A percentile compares a stretch with the other conserved stretches of the same genome.
Evolutionary conservation across 2,113 vertebrate genomes (phyloP).

Genomic region (Thunnus maccoyii): DNA sequence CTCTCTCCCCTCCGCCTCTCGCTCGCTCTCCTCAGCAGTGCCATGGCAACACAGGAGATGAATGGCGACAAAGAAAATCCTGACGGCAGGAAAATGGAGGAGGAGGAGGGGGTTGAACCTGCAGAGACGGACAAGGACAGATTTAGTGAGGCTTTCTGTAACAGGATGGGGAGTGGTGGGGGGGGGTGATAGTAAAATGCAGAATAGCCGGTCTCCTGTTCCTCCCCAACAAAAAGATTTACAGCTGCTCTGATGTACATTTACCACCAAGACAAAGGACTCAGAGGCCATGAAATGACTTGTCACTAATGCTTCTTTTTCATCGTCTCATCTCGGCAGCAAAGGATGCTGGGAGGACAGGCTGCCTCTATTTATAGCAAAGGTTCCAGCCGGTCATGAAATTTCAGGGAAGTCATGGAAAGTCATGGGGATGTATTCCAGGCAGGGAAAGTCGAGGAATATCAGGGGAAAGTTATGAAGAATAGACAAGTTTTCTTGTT

Average conservation of each 20-base stretch:
- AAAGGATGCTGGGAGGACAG: slow-evolving; percentile 50
- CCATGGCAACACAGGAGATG: slow-evolving; percentile 65
- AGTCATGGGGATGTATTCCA: background rate
- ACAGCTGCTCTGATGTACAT: slow-evolving; percentile 33
- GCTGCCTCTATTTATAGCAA: slow-evolving; percentile 54
- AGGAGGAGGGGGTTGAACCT: slow-evolving; percentile 38
- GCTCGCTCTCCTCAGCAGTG: slow-evolving; percentile 36
- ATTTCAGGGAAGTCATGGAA: slow-evolving; percentile 22
- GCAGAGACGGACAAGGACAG: slow-evolving; percentile 41
- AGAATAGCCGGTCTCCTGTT: slow-evolving; percentile 5
- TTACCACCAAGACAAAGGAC: slow-evolving; percentile 46
- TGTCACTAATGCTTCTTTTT: slow-evolving; percentile 36
- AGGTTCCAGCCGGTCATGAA: background rate
- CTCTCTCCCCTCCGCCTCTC: slow-evolving; percentile 26
- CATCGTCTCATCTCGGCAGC: slow-evolving; percentile 38
- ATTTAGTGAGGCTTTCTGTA: slow-evolving; percentile 52
- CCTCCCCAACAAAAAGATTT: slow-evolving; percentile 20
- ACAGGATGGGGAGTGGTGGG: background rate
- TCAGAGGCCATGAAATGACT: slow-evolving; percentile 47
- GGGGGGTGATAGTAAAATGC: slow-evolving; percentile 25
- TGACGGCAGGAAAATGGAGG: slow-evolving; percentile 59
- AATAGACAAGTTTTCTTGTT: no score
- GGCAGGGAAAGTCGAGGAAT: background rate
- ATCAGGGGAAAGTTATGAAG: no score
- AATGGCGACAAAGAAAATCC: slow-evolving; percentile 59